A percentile compares a stretch with the other conserved stretches of the same genome.
Evolutionary conservation across 2,888 invertebrate species (phyloP).

Genomic region (Fabriciana adippe): DNA sequence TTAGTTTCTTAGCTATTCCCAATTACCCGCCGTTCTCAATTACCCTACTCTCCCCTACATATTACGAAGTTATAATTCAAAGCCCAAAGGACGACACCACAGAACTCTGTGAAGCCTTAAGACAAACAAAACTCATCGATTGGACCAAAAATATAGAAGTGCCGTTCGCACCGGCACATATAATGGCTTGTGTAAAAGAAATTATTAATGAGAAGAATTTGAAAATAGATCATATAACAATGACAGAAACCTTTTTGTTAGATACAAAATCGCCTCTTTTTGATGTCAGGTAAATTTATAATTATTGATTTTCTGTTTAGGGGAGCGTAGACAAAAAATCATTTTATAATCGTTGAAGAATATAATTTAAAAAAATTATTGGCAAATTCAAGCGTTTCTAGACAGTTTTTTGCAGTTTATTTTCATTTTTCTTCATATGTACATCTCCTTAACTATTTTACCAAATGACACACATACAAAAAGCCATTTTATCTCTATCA

Average conservation of each 20-base stretch:
- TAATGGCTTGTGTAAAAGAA: conserved; percentile 47
- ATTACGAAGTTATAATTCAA: conserved; percentile 56
- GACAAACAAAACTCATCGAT: conserved; percentile 53
- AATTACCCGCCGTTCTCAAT: too few relatives aligned
- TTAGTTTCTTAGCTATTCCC: too few relatives aligned
- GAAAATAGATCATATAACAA: conserved; percentile 34
- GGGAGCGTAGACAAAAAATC: too few relatives aligned
- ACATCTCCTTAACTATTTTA: too few relatives aligned
- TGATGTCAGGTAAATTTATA: conserved; percentile 40
- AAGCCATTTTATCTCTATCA: too few relatives aligned
- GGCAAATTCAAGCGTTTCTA: background rate
- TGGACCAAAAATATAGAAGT: conserved; percentile 49
- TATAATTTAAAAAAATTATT: background rate
- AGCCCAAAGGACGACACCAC: conserved; percentile 51
- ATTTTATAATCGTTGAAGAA: too few relatives aligned
- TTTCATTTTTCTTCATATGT: too few relatives aligned
- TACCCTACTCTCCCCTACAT: too few relatives aligned
- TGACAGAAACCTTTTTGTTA: conserved; percentile 46
- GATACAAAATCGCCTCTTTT: conserved; percentile 42
- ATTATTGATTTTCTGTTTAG: background rate
- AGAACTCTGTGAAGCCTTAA: conserved; percentile 52
- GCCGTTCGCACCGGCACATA: conserved; percentile 47
- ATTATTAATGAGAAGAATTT: conserved; percentile 41
- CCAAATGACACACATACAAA: too few relatives aligned
- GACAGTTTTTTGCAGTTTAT: background rate